Conservation (phyloP, 2,113 vertebrate species). For the Blennius ocellaris region DNA sequence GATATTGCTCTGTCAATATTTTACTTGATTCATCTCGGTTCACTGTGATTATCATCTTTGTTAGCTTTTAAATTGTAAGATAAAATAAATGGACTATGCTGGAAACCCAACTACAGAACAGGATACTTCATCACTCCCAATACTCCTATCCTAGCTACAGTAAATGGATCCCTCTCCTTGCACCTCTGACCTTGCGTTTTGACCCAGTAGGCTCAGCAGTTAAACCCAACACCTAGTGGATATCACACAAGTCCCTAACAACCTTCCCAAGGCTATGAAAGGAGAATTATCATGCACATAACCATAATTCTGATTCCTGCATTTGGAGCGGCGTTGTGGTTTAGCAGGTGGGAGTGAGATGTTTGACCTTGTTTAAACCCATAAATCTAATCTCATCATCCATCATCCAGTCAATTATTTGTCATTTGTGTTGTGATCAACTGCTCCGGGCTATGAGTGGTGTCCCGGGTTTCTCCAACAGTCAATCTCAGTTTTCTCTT, state of each 20-base stretch:
- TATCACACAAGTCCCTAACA: slow-evolving; percentile 79
- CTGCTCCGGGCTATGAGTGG: slow-evolving; percentile 74
- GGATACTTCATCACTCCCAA: slow-evolving; percentile 25
- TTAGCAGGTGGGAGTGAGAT: slow-evolving; percentile 78
- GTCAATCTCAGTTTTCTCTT: slow-evolving; percentile 74
- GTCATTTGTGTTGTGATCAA: slow-evolving; percentile 82
- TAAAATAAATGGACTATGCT: background rate
- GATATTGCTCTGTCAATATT: background rate
- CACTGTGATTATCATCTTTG: background rate
- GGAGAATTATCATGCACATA: slow-evolving; percentile 79
- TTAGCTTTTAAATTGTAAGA: background rate
- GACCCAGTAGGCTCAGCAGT: slow-evolving; percentile 76
- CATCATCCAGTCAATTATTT: slow-evolving; percentile 83
- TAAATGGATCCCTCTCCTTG: slow-evolving; percentile 51
- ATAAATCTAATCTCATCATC: slow-evolving; percentile 81
- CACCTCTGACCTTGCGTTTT: slow-evolving; percentile 77
- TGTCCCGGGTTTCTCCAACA: slow-evolving; percentile 66
- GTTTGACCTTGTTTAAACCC: slow-evolving; percentile 82
- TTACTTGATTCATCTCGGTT: background rate
- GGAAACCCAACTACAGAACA: slow-evolving; percentile 2
- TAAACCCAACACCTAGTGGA: slow-evolving; percentile 77
- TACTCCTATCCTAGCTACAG: slow-evolving; percentile 30
- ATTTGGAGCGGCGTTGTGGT: slow-evolving; percentile 71
- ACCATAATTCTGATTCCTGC: slow-evolving; percentile 73
- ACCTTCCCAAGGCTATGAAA: slow-evolving; percentile 74